phyloP scores from a whole-genome alignment of 2,113 vertebrate species.

The Notiomystis cincta region DNA sequence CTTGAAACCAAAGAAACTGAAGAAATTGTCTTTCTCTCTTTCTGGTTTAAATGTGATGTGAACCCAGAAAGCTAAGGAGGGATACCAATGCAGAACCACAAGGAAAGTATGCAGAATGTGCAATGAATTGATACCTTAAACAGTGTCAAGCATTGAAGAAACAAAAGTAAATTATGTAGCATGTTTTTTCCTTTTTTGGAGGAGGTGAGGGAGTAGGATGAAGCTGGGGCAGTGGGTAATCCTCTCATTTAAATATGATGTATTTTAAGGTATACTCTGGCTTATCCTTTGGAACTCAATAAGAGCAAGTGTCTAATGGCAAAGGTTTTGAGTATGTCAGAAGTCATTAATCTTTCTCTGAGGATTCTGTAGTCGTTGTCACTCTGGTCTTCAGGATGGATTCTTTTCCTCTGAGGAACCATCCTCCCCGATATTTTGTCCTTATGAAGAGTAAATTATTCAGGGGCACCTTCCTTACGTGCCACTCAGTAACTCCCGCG shows the following conservation, averaged over 20 bases:
- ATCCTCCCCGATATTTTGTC: background rate
- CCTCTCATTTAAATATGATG: background rate
- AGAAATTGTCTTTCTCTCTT: background rate
- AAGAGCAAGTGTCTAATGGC: background rate
- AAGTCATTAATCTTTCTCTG: background rate
- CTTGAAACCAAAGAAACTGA: background rate
- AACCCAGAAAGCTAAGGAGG: background rate
- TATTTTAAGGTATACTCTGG: background rate
- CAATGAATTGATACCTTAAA: background rate
- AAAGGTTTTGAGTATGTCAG: background rate
- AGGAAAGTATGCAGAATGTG: background rate
- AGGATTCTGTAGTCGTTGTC: background rate
- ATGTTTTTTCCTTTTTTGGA: fast-evolving
- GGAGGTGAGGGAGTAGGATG: fast-evolving
- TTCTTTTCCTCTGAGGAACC: background rate
- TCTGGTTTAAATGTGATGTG: background rate
- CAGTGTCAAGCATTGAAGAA: background rate
- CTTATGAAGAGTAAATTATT: background rate
- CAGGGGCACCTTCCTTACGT: background rate
- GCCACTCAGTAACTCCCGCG: background rate
- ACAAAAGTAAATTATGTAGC: background rate
- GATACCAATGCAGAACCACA: background rate
- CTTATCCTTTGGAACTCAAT: background rate
- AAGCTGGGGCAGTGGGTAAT: background rate
- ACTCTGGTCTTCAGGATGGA: background rate